Conservation (phyloP, 2,797 vertebrate genomes). For the Melanotaenia maccullochi region DNA sequence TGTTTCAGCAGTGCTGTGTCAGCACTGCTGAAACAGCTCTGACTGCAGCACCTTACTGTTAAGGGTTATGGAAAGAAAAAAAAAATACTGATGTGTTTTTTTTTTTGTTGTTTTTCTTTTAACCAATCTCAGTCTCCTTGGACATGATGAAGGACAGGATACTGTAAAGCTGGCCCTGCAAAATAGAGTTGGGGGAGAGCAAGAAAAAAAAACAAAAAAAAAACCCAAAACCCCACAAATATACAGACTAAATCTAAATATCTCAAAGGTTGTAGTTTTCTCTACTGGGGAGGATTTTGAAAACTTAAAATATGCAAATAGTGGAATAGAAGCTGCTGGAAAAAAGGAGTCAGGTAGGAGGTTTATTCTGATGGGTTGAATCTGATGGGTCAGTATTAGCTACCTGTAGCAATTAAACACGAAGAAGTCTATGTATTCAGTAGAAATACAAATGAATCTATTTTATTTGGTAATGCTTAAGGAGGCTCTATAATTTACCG, state of each 20-base stretch:
- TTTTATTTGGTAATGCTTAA: not conserved
- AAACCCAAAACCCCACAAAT: not conserved
- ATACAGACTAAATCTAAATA: not conserved
- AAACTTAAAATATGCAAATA: not conserved
- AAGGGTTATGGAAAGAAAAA: too few species aligned
- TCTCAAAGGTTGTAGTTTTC: not conserved
- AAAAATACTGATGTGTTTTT: not conserved
- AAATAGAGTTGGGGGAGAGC: too few species aligned
- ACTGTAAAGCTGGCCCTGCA: not conserved
- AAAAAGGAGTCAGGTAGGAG: too few species aligned
- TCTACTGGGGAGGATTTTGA: not conserved
- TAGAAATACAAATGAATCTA: not conserved
- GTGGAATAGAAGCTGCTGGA: too few species aligned
- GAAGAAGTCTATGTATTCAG: not conserved
- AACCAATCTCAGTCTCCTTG: not conserved
- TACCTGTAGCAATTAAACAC: not conserved
- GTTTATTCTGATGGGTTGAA: too few species aligned
- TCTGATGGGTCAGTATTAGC: too few species aligned
- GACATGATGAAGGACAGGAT: not conserved
- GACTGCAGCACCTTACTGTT: too few species aligned
- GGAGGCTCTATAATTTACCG: not conserved
- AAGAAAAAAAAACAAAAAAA: not conserved
- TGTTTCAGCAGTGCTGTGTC: too few species aligned
- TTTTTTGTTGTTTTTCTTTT: not conserved
- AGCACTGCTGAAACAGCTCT: too few species aligned